phyloP scores from a whole-genome alignment of 2,113 vertebrate genomes.

The Notothenia coriiceps region DNA sequence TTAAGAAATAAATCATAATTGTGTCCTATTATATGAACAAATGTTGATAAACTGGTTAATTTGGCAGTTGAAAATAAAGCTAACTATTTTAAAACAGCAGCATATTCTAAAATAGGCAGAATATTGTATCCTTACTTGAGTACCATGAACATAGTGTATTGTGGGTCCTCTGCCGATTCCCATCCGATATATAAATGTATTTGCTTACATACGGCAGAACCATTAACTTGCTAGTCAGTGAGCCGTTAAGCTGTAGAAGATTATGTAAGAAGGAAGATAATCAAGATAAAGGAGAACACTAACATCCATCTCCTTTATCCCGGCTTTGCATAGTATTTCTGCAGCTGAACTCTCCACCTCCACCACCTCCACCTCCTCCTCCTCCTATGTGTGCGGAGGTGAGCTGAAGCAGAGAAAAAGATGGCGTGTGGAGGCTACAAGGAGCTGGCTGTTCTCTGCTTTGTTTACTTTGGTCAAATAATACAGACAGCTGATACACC shows the following conservation, averaged over 20 bases:
- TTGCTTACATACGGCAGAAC: not conserved
- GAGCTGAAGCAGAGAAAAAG: slow-evolving; percentile 36
- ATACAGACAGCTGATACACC: slow-evolving; percentile 51
- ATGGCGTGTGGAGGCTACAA: slow-evolving; percentile 18
- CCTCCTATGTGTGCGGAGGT: not conserved
- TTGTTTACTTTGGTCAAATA: slow-evolving; percentile 64
- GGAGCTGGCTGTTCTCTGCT: slow-evolving; percentile 51
- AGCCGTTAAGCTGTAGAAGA: not conserved
- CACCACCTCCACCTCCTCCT: slow-evolving; percentile 5
- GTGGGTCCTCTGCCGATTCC: too few relatives aligned
- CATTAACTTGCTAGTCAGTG: not conserved
- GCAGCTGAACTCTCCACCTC: slow-evolving; percentile 33
- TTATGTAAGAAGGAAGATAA: slow-evolving; percentile 50
- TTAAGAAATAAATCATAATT: too few relatives aligned
- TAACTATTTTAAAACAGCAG: too few relatives aligned
- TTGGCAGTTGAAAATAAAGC: too few relatives aligned
- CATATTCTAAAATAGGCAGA: too few relatives aligned
- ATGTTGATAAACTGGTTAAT: too few relatives aligned
- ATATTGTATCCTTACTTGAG: too few relatives aligned
- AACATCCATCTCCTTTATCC: slow-evolving; percentile 29
- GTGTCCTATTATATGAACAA: too few relatives aligned
- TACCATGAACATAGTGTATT: too few relatives aligned
- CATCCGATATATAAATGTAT: too few relatives aligned
- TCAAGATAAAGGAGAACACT: slow-evolving; percentile 37
- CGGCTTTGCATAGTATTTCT: slow-evolving; percentile 19